Conservation (phyloP, 1,140 invertebrate species). For the Aphis craccivora region DNA sequence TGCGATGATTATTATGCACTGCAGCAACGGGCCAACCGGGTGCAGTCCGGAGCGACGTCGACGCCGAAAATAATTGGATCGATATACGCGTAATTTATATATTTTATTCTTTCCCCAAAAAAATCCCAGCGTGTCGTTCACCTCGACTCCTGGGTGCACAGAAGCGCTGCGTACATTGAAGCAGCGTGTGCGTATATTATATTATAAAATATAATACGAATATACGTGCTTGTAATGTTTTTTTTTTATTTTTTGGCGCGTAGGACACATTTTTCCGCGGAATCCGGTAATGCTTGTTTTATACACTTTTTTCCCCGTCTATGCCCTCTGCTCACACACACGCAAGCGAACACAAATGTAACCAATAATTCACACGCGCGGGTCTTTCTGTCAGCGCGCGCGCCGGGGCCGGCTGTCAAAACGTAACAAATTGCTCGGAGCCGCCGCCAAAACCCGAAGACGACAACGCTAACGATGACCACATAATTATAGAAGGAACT, state of each 20-base stretch:
- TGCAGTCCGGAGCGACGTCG: neutral
- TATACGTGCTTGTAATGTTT: neutral
- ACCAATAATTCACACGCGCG: conserved; percentile 34
- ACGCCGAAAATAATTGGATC: conserved; percentile 34
- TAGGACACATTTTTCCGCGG: conserved; percentile 3
- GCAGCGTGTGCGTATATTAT: neutral
- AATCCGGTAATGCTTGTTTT: conserved; percentile 54
- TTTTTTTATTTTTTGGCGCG: neutral
- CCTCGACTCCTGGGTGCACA: neutral
- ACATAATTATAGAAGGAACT: conserved; percentile 33
- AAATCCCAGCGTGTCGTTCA: conserved; percentile 3
- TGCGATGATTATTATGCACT: conserved; percentile 21
- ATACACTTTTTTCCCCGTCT: neutral
- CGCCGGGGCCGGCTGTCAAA: conserved; percentile 36
- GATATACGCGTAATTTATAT: neutral
- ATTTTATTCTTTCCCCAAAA: neutral
- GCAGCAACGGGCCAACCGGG: neutral
- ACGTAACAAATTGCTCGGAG: conserved; percentile 46
- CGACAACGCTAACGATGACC: conserved; percentile 22
- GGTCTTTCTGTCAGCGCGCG: conserved; percentile 32
- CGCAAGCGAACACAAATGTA: conserved; percentile 11
- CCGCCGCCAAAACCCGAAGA: neutral
- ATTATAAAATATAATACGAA: neutral
- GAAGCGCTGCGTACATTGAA: neutral
- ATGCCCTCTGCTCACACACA: neutral